Evolutionary conservation across 2,113 vertebrate species (phyloP).

Genomic region (Menura novaehollandiae): DNA sequence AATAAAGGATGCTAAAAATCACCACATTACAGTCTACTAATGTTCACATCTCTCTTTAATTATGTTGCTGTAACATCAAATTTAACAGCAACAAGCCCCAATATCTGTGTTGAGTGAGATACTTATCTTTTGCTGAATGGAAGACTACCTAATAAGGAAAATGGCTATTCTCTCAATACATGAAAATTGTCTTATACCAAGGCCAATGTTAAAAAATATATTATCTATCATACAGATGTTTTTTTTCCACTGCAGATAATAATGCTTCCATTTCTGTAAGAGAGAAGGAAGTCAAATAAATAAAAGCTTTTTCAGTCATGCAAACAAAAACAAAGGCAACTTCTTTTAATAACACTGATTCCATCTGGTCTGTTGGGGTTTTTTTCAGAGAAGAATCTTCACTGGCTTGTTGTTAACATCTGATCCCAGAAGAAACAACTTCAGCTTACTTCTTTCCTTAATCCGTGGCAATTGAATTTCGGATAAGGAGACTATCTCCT

Average conservation of each 20-base stretch:
- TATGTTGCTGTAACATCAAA: not conserved
- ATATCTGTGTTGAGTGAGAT: not conserved
- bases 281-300: not conserved
- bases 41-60: not conserved
- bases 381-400: not conserved
- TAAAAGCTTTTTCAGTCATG: not conserved
- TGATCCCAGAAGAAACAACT: slow-evolving; percentile 9
- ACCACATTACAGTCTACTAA: not conserved
- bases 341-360: slow-evolving; percentile 5
- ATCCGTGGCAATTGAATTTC: slow-evolving; percentile 8
- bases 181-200: not conserved
- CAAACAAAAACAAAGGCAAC: not conserved
- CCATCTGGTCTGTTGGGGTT: not conserved
- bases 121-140: not conserved
- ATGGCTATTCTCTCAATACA: not conserved
- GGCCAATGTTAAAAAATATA: not conserved
- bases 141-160: not conserved
- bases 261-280: not conserved
- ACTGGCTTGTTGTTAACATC: slow-evolving; percentile 4
- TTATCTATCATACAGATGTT: not conserved
- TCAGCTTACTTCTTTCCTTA: slow-evolving; percentile 35
- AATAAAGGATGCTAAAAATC: not conserved
- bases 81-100: not conserved
- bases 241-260: not conserved
- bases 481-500: not conserved